Percentiles rank a stretch among this genome's conserved stretches.
Conservation (phyloP, 37 sponge, comb jelly and placozoan genomes). For the Haliclona indistincta region DNA sequence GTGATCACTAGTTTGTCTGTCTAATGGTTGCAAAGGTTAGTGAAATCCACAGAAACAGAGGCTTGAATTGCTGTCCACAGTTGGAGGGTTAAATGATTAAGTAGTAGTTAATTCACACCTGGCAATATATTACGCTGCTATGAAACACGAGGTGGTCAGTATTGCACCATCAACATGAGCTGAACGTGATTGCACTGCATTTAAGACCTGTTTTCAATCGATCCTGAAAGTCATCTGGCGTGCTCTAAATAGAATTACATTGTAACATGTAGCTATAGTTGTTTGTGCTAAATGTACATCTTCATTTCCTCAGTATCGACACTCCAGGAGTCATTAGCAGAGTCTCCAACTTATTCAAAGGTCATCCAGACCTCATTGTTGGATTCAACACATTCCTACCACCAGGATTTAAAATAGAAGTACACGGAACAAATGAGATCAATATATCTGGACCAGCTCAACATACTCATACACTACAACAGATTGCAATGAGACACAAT, state of each 20-base stretch:
- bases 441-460: constrained; percentile 75
- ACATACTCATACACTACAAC: constrained; percentile 56
- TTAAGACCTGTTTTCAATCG: not conserved
- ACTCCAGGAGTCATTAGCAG: constrained; percentile 96
- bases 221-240: not conserved
- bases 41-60: too few relatives aligned
- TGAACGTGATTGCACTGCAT: too few relatives aligned
- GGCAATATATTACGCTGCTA: too few relatives aligned
- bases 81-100: too few relatives aligned
- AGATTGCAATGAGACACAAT: constrained; percentile 67
- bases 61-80: too few relatives aligned
- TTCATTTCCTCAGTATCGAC: constrained; percentile 73
- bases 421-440: constrained; percentile 70
- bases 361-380: constrained; percentile 94
- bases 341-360: constrained; percentile 93
- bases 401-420: constrained; percentile 97
- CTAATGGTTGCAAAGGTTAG: too few relatives aligned
- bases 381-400: constrained; percentile 99
- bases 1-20: too few relatives aligned
- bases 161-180: too few relatives aligned
- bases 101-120: too few relatives aligned
- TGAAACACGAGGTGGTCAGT: too few relatives aligned
- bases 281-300: not conserved
- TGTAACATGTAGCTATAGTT: not conserved
- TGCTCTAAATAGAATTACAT: not conserved